Conservation (phyloP, 2,888 invertebrate genomes). For the Trimorus sp. region DNA sequence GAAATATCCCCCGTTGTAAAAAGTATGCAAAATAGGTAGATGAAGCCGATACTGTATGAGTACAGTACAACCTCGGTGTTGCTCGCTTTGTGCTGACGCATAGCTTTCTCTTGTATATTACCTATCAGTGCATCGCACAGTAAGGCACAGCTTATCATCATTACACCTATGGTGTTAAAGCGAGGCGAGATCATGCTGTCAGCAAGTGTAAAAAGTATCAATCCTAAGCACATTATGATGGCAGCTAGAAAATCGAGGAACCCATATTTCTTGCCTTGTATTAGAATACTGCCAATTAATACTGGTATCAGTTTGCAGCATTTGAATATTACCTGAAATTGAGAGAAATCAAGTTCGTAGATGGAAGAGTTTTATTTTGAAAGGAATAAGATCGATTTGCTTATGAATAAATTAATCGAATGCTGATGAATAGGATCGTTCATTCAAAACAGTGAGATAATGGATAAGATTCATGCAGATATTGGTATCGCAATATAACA, state of each 20-base stretch:
- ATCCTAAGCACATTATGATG: constrained; percentile 92
- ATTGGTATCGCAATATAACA: no score
- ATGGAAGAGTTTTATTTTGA: background rate
- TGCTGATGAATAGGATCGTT: no score
- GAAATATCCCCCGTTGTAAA: constrained; percentile 88
- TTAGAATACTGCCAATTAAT: constrained; percentile 95
- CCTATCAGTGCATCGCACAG: constrained; percentile 98
- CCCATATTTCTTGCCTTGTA: constrained; percentile 94
- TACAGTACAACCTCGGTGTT: constrained; percentile 96
- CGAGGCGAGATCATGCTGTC: constrained; percentile 90
- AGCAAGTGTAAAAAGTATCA: constrained; percentile 94
- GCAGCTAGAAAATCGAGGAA: constrained; percentile 93
- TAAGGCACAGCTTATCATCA: constrained; percentile 91
- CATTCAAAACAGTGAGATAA: no score
- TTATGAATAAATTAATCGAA: background rate
- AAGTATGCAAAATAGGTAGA: constrained; percentile 90
- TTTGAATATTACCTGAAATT: constrained; percentile 91
- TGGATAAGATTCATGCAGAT: no score
- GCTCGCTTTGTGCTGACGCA: constrained; percentile 91
- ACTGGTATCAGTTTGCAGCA: constrained; percentile 99
- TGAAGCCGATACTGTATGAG: constrained; percentile 94
- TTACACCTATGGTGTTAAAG: constrained; percentile 87
- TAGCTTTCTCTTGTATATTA: constrained; percentile 97
- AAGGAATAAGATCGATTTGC: background rate
- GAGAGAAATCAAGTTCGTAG: background rate